Conservation (phyloP, 2,797 vertebrate species). For the Chanos chanos region DNA sequence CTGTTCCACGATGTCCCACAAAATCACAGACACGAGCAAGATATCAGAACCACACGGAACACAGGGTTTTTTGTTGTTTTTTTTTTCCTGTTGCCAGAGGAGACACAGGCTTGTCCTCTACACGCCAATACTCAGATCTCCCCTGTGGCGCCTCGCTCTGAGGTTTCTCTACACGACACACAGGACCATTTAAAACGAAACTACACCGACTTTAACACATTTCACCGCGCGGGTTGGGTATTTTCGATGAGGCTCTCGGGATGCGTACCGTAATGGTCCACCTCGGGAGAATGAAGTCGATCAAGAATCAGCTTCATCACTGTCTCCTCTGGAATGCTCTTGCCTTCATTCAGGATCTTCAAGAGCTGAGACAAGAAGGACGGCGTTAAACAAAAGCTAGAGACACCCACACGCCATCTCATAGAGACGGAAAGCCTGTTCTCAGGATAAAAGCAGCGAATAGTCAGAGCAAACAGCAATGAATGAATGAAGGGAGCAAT, state of each 20-base stretch:
- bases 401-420: too few species aligned
- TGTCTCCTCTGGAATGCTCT: constrained; percentile 77
- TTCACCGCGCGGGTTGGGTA: not conserved
- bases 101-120: too few species aligned
- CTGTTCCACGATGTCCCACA: constrained; percentile 59
- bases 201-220: too few species aligned
- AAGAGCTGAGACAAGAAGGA: constrained; percentile 70
- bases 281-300: constrained; percentile 78
- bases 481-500: too few species aligned
- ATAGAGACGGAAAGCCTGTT: too few species aligned
- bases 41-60: not conserved
- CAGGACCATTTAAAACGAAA: too few species aligned
- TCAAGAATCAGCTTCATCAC: constrained; percentile 78
- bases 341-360: constrained; percentile 73
- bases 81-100: not conserved
- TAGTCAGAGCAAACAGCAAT: not conserved
- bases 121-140: too few species aligned
- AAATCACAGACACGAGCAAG: not conserved
- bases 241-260: not conserved
- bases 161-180: too few species aligned
- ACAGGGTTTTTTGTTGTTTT: not conserved
- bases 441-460: too few species aligned
- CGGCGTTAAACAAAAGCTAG: constrained; percentile 9
- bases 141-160: too few species aligned
- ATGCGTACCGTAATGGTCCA: constrained; percentile 83